Percentiles rank a stretch among this genome's conserved stretches.
Conservation (phyloP, 2,888 invertebrate species). For the Morinoia aosen region DNA sequence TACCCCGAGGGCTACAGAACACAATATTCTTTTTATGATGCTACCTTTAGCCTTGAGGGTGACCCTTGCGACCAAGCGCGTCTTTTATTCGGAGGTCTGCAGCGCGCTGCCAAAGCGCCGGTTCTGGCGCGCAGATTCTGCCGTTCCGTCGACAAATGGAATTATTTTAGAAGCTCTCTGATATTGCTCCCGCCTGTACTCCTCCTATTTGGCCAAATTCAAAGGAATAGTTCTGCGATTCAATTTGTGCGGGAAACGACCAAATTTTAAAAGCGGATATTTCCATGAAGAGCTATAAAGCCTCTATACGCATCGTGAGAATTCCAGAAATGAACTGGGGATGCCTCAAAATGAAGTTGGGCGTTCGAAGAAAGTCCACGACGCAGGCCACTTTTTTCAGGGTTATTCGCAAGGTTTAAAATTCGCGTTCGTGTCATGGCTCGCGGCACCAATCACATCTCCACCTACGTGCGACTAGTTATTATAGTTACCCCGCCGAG, state of each 20-base stretch:
- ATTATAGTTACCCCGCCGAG: too few species aligned
- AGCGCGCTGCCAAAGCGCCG: background rate
- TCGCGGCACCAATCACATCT: too few species aligned
- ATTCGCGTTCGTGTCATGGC: background rate
- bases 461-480: too few species aligned
- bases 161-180: constrained; percentile 44
- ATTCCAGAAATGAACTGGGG: constrained; percentile 13
- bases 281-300: constrained; percentile 40
- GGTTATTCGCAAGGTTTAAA: background rate
- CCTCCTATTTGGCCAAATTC: constrained; percentile 48
- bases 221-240: constrained; percentile 46
- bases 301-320: constrained; percentile 7
- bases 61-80: constrained; percentile 26
- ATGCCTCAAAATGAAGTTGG: constrained; percentile 23
- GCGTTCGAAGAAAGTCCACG: background rate
- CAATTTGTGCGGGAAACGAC: constrained; percentile 43
- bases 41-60: constrained; percentile 24
- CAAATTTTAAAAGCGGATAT: constrained; percentile 31
- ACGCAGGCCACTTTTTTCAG: background rate
- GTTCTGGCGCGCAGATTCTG: background rate
- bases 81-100: constrained; percentile 14
- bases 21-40: constrained; percentile 53
- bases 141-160: constrained; percentile 22
- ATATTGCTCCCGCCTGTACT: constrained; percentile 38
- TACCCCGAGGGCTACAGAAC: constrained; percentile 49